Conservation (phyloP, 2,113 vertebrate genomes). For the Agapornis roseicollis region DNA sequence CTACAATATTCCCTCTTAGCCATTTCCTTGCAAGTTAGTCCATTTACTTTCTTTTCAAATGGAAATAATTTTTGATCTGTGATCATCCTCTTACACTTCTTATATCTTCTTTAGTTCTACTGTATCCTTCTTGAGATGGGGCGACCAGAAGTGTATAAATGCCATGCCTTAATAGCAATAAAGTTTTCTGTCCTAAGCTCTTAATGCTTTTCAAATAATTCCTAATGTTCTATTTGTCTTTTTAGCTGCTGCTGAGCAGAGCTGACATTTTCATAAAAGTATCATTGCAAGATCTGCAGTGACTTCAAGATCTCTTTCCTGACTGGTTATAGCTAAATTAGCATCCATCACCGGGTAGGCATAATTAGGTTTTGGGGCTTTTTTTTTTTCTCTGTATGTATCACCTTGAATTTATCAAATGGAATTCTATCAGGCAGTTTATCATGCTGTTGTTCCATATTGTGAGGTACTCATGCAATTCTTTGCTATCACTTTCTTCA, state of each 20-base stretch:
- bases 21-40: background rate
- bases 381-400: background rate
- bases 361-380: background rate
- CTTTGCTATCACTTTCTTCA: background rate
- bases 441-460: background rate
- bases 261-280: background rate
- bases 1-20: background rate
- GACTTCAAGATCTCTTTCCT: background rate
- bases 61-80: background rate
- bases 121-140: background rate
- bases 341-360: background rate
- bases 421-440: background rate
- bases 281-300: background rate
- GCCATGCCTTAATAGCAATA: background rate
- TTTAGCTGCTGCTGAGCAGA: background rate
- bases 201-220: background rate
- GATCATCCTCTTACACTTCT: background rate
- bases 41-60: background rate
- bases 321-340: background rate
- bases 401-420: background rate
- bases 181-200: background rate
- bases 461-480: background rate
- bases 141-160: background rate
- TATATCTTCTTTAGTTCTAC: background rate
- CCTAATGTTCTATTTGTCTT: background rate